Base-by-base conservation (phyloP, 92 coral and sea anemone genomes). In the Desmophyllum pertusum region DNA sequence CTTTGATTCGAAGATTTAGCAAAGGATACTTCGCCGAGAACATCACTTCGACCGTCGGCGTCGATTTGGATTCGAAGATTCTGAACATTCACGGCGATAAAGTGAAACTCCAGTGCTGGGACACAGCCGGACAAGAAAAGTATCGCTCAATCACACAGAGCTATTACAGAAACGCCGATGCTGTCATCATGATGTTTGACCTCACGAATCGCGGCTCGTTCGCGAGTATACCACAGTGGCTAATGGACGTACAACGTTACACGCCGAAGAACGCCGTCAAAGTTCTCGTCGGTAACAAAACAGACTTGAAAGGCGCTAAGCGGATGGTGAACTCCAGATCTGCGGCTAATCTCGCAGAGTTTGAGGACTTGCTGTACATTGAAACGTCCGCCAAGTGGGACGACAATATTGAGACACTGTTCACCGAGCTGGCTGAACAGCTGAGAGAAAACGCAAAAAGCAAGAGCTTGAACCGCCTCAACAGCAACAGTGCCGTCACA, bases 371-470 rank as follows among this genome's bases (percentile, higher is more conserved):
- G 73, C 77, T 97, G 40, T 97, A 92, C 70, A 84, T 97, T 27
- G 99, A 97, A 85, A 95, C 99, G 65, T 94, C 98, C 21, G 99
- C 99, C 43, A 97, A 97, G 64, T 95, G 98, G 93, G 99, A 95
- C 78, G 98, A 97, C 64, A 97, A 97, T 78, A 94, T 97, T 43
- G 98, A 97, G 66, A 85, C 89, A 42, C 75, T 95, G 50, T 95
- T 97, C 86, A 93, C 98, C 15, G 98, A 89, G 64, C 85, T 97
- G 31, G 98, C 99, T 46, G 98, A 97, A 74, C 98, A 97, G 80
- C 84, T 97, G 82, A 82, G 98, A 74, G 97, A 97, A 70, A 94
- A 94, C 85, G 95, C 95, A 10, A 94, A 85, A 78, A 94, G 80
- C 84, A 91, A 78, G 81, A 66, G 80, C 55, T 23, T 63, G 67